Evolutionary conservation across 1,140 invertebrate genomes (phyloP).

Genomic region (Leptinotarsa texana): DNA sequence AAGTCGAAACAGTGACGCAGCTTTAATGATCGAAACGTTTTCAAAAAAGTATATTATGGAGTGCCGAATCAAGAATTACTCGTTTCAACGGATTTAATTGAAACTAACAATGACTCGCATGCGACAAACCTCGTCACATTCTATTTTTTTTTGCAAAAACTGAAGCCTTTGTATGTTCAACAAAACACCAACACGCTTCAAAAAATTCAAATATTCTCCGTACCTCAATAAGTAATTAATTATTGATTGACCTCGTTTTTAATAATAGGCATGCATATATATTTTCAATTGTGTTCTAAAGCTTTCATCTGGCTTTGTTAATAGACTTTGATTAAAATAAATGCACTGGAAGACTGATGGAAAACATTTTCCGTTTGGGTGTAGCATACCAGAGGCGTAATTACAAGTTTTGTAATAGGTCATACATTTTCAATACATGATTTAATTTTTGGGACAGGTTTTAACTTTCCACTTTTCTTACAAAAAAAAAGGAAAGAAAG

Average conservation of each 20-base stretch:
- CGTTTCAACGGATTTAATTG: too few species aligned
- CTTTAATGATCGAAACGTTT: too few species aligned
- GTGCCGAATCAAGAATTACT: too few species aligned
- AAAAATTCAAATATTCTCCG: background rate
- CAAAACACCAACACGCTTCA: background rate
- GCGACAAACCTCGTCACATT: background rate
- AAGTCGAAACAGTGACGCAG: too few species aligned
- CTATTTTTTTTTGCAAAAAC: background rate
- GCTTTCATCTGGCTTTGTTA: background rate
- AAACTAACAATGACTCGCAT: too few species aligned
- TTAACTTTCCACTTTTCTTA: too few species aligned
- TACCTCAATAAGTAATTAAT: constrained; percentile 4
- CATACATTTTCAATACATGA: too few species aligned
- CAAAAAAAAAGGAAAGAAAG: too few species aligned
- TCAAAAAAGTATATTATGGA: too few species aligned
- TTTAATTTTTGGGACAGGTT: too few species aligned
- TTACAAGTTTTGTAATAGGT: too few species aligned
- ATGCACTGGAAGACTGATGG: background rate
- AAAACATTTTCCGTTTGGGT: background rate
- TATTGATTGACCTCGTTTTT: background rate
- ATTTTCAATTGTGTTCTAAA: constrained; percentile 1
- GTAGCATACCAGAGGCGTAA: too few species aligned
- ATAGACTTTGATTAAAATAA: constrained; percentile 7
- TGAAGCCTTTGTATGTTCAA: background rate
- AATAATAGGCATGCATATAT: background rate